Conservation (phyloP, 2,113 vertebrate species). For the Accipiter virgatus region DNA sequence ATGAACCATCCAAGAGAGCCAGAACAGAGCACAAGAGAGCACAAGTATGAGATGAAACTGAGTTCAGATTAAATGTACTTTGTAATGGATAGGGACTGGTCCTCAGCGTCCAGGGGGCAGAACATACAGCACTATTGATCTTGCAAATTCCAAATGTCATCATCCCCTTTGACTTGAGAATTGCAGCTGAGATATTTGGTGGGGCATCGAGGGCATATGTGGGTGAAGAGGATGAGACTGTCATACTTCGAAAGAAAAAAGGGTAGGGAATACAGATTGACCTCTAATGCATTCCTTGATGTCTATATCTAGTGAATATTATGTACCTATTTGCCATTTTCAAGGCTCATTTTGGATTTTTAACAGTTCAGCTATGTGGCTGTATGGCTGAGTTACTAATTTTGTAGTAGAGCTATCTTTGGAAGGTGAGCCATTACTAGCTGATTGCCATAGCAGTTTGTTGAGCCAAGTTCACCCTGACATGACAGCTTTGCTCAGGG, state of each 20-base stretch:
- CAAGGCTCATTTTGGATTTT: not conserved
- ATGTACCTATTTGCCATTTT: not conserved
- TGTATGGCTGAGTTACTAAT: not conserved
- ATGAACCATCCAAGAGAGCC: not conserved
- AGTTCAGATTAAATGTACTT: not conserved
- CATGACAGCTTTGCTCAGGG: not conserved
- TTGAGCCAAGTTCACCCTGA: not conserved
- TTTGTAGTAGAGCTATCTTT: not conserved
- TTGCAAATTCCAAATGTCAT: not conserved
- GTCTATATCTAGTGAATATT: not conserved
- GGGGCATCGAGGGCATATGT: not conserved
- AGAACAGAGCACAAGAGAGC: not conserved
- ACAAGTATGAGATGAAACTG: not conserved
- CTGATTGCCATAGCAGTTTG: not conserved
- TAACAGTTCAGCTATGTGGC: not conserved
- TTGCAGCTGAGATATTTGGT: not conserved
- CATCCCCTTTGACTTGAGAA: not conserved
- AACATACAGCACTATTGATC: not conserved
- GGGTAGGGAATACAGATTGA: not conserved
- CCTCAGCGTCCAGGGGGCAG: rapidly evolving
- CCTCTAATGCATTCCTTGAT: not conserved
- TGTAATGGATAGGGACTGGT: not conserved
- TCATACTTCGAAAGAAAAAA: not conserved
- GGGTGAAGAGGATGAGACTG: not conserved
- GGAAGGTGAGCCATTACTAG: not conserved